Evolutionary conservation across 2,888 invertebrate species (phyloP), one percentile per base, ranked within the genome.

Genomic region (Augiades crinisus): DNA sequence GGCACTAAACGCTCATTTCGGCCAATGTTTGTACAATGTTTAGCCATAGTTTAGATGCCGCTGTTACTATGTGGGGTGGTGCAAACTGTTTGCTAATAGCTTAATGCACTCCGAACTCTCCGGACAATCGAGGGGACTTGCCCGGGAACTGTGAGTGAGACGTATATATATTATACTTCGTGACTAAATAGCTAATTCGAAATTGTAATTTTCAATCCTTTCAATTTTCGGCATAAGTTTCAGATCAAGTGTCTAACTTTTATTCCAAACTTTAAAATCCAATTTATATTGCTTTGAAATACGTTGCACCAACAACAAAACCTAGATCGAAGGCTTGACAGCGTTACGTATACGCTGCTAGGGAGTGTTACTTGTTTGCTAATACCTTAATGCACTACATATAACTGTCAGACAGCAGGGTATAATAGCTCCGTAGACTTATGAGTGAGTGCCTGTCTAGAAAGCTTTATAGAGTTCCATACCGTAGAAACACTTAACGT

Each of bases 311-410:
- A 30, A 12, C 12, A 30, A 30, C 2, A 10, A 8, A 43, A 31
- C 8, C 12, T 49, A 34, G 41, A 41, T 41, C 17, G 41, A 41
- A 16, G 13, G 12, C 24, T 49, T 14, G 33, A 33, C 21, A 22
- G 22, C 22, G 33, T 22, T 33, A 21, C 1, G 16, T n/a, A 13
- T 34, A 49, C 43, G 30, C 10, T 49, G 7, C 57, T 54, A 62
- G 61, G 65, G 67, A 68, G 63, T 60, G 71, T 72, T 76, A 78
- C 77, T 70, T 78, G 73, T 77, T 80, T 77, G 73, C 80, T 81
- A 84, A 84, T 83, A 78, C 75, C 75, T 77, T 80, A 82, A 82
- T 83, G 79, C 75, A 81, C 78, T 79, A 70, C 71, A 75, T 50
- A 43, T 49, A 72, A 77, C 75, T 67, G 64, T 67, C 64, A 59